These are phyloP conservation scores for Vulpes lagopus DNA, from an alignment of 2,113 vertebrate genomes.

Conservation along the genomic window DNA sequence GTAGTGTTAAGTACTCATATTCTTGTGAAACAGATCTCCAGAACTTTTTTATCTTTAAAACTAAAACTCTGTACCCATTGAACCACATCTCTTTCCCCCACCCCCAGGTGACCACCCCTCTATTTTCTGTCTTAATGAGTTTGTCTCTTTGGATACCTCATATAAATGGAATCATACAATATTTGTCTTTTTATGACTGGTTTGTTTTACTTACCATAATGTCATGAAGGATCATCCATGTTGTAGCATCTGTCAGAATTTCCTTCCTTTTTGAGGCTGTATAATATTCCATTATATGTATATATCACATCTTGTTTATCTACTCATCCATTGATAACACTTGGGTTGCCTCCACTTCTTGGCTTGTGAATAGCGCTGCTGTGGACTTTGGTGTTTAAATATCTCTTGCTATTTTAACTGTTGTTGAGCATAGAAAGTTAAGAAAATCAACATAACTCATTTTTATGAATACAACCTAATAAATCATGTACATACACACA, in stretches of 20 bases:
- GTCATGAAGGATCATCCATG: neutral
- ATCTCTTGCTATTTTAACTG: slow-evolving; percentile 1
- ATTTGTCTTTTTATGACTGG: slow-evolving; percentile 1
- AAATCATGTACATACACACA: neutral
- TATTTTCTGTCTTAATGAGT: neutral
- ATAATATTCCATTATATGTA: neutral
- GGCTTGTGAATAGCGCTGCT: neutral
- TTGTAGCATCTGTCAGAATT: neutral
- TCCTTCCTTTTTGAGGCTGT: slow-evolving; percentile 8
- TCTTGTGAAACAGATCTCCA: neutral
- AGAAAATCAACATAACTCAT: neutral
- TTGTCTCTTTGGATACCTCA: neutral
- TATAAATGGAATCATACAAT: neutral
- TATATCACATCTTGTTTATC: neutral
- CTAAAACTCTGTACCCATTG: neutral
- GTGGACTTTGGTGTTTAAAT: neutral
- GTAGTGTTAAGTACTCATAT: neutral
- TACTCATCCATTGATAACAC: neutral
- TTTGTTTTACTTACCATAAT: neutral
- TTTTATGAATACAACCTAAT: slow-evolving; percentile 18
- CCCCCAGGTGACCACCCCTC: neutral
- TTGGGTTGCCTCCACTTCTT: neutral
- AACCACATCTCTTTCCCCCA: neutral
- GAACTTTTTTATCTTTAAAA: neutral
- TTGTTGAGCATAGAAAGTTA: neutral